Evolutionary conservation across 2,888 invertebrate genomes (phyloP), one percentile per base, ranked within the genome.

Genomic region (Holacanthella duospinosa): DNA sequence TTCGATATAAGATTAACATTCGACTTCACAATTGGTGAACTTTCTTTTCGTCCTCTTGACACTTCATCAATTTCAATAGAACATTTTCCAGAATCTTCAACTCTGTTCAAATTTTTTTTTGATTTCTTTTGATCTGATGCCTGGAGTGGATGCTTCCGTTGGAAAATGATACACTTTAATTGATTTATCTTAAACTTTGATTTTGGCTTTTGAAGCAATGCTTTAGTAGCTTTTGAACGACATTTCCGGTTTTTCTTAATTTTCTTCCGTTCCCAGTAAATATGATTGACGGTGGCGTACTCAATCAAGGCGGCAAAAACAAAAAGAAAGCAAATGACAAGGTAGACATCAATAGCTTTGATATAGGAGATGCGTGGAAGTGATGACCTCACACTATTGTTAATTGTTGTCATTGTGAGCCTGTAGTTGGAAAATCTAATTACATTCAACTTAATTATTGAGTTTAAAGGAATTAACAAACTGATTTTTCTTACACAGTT

Each of bases 241-340:
- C 44, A 48, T 43, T 65, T 65, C 44, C 69, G 68, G 44, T 68
- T 65, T 55, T 54, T 65, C 74, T 80, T 79, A 28, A 76, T 75
- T 73, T 79, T 80, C 70, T 78, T 76, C 70, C 80, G 80, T 16
- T 81, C 82, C 82, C 82, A 82, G 74, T 81, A 82, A 16, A 80
- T 80, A 75, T 82, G 82, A 74, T 83, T 82, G 62, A 82, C 82
- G 26, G 81, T 81, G 1, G 82, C 82, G 74, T 82, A 82, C 73
- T 82, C 82, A 28, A 82, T 75, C 24, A 82, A 76, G 1, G 82
- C 82, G 19, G 82, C 81, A 73, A 82, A 82, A 25, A 82, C 82
- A 74, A 82, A 82, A 43, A 82, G 81, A 74, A 81, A 81, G 74
- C 81, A 81, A 78, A 80, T 80, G 60, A 82, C 82, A 69, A 82